Conservation (phyloP, 2,888 invertebrate genomes). For the Machimus atricapillus region DNA sequence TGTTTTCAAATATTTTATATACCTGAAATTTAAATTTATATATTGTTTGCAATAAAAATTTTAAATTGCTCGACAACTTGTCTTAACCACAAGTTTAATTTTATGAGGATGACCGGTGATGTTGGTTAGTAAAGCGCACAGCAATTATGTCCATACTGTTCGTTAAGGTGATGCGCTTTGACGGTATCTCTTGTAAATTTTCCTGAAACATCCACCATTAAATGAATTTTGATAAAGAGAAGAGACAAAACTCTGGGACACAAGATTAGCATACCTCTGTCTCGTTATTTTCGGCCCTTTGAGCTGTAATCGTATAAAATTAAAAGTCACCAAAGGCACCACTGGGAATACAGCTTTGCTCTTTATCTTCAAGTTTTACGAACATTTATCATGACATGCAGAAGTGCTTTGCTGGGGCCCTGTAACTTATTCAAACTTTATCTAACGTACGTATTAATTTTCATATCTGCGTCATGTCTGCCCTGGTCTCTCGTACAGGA, state of each 20-base stretch:
- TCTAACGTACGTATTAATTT: slow-evolving; percentile 37
- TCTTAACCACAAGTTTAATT: neutral
- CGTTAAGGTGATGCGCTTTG: neutral
- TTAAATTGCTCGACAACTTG: neutral
- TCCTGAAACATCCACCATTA: neutral
- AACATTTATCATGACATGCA: slow-evolving; percentile 31
- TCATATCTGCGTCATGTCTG: slow-evolving; percentile 27
- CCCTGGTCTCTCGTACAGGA: neutral
- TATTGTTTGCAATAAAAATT: neutral
- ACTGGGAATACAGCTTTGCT: slow-evolving; percentile 10
- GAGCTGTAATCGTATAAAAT: slow-evolving; percentile 27
- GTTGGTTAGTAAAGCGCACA: neutral
- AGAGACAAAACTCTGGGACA: neutral
- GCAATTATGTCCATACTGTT: neutral
- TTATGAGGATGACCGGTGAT: neutral
- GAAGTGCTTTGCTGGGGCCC: neutral
- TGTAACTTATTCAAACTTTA: slow-evolving; percentile 37
- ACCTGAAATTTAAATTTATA: neutral
- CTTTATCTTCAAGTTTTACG: slow-evolving; percentile 30
- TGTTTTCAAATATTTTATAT: no score
- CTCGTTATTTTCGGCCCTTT: slow-evolving; percentile 22
- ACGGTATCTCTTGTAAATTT: neutral
- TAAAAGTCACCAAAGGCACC: slow-evolving; percentile 16
- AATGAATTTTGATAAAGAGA: neutral
- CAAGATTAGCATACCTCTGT: neutral